Percentiles rank a stretch among this genome's conserved stretches.
These are phyloP conservation scores for Gymnothorax reevesii DNA, from an alignment of 2,797 vertebrate species.

Conservation along the genomic window DNA sequence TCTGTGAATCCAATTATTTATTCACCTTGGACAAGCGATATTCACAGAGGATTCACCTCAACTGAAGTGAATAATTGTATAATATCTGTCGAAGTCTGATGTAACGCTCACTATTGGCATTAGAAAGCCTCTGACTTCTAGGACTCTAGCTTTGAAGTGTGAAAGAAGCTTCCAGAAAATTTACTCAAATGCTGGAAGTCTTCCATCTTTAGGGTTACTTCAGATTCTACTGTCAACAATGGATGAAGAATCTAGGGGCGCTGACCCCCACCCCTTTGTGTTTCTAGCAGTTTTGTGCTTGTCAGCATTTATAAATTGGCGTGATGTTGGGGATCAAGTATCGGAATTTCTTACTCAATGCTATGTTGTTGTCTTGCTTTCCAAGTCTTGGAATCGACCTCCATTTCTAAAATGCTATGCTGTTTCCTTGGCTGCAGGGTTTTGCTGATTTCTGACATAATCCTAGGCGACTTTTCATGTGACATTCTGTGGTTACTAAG, in stretches of 20 bases:
- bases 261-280: not conserved
- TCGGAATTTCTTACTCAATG: not conserved
- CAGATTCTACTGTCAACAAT: not conserved
- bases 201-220: not conserved
- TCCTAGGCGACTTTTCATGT: constrained; percentile 17
- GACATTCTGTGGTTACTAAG: constrained; percentile 40
- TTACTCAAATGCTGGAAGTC: too few relatives aligned
- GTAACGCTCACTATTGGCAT: too few relatives aligned
- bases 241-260: not conserved
- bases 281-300: not conserved
- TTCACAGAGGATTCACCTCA: too few relatives aligned
- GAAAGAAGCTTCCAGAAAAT: too few relatives aligned
- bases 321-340: not conserved
- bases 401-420: not conserved
- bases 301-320: not conserved
- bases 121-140: too few relatives aligned
- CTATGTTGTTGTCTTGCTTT: not conserved
- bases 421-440: constrained; percentile 17
- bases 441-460: constrained; percentile 8
- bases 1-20: too few relatives aligned
- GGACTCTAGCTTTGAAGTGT: too few relatives aligned
- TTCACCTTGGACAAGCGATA: too few relatives aligned
- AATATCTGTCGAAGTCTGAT: too few relatives aligned
- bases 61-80: too few relatives aligned
- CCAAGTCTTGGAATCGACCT: not conserved